Conservation (phyloP, 2,888 invertebrate species). For the Morpho achilles region DNA sequence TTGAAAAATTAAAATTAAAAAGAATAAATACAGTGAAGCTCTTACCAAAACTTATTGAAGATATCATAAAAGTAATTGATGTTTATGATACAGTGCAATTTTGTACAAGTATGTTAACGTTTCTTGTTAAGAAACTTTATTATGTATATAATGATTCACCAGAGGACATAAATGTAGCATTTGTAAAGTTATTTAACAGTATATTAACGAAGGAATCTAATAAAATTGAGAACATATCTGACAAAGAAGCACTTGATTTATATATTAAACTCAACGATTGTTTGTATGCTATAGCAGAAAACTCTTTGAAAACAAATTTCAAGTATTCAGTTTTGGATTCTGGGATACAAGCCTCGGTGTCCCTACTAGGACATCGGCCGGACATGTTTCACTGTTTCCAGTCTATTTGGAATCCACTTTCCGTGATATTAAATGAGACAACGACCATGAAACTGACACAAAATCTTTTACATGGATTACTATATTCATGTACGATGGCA, state of each 20-base stretch:
- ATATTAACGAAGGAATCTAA: conserved; percentile 43
- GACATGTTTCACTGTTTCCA: conserved; percentile 55
- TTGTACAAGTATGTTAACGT: conserved; percentile 43
- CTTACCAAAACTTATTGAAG: conserved; percentile 50
- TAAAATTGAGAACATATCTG: conserved; percentile 40
- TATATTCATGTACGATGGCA: conserved; percentile 42
- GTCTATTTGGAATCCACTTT: conserved; percentile 50
- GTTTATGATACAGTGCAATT: conserved; percentile 55
- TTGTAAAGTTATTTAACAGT: conserved; percentile 43
- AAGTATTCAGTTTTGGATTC: conserved; percentile 38
- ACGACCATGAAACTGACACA: conserved; percentile 31
- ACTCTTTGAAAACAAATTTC: conserved; percentile 42
- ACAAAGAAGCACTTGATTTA: conserved; percentile 41
- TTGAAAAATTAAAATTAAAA: conserved; percentile 50
- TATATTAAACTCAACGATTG: conserved; percentile 57
- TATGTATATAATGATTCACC: conserved; percentile 43
- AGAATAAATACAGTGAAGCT: conserved; percentile 44
- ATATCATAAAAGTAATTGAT: conserved; percentile 44
- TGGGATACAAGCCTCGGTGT: conserved; percentile 36
- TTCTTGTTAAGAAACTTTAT: conserved; percentile 54
- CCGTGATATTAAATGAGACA: conserved; percentile 43
- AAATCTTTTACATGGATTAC: conserved; percentile 42
- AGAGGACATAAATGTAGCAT: conserved; percentile 41
- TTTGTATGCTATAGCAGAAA: conserved; percentile 53
- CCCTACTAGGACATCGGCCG: conserved; percentile 41